Evolutionary conservation across 2,113 vertebrate species (phyloP), one percentile per base, ranked within the genome.

Genomic region (Eublepharis macularius): DNA sequence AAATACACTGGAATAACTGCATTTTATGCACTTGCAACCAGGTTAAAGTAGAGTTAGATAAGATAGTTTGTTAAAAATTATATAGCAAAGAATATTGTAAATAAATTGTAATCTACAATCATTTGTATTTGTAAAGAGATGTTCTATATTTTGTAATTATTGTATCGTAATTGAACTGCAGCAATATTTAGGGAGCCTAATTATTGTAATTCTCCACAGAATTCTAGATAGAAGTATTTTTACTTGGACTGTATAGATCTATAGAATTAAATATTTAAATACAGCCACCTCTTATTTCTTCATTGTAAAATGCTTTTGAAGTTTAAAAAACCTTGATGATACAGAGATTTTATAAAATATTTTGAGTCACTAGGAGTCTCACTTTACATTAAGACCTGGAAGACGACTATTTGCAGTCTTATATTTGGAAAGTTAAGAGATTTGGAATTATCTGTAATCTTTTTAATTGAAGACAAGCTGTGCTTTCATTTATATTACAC

Each of bases 141-240:
- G 97, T 97, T 98, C 97, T 99, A 99, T 99, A 99, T 99, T 99
- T 99, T 99, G 98, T 99, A 98, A 99, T 98, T 98, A 98, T 97
- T 95, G 97, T 98, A 97, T 95, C 90, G 97, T 98, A 98, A 97
- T 96, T 97, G 97, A 98, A 97, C 97, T 94, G 97, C 98, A 99
- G 99, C 98, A 99, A 99, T 99, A 99, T 96, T 95, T 95, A 96
- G 97, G 97, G 97, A 97, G 96, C 96, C 96, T 97, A 95, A 97
- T 95, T 96, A 97, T 95, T 96, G 94, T 96, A 95, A 94, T 94
- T 96, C 94, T 95, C 93, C 96, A 96, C 96, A 91, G 90, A 95
- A 94, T 94, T 92, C 93, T 95, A 95, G 95, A 95, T 92, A 90
- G 70, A 95, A 94, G 96, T 96, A 96, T 97, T 98, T 97, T 98